Evolutionary conservation across 2,113 vertebrate species (phyloP).

Genomic region (Varanus salvator): DNA sequence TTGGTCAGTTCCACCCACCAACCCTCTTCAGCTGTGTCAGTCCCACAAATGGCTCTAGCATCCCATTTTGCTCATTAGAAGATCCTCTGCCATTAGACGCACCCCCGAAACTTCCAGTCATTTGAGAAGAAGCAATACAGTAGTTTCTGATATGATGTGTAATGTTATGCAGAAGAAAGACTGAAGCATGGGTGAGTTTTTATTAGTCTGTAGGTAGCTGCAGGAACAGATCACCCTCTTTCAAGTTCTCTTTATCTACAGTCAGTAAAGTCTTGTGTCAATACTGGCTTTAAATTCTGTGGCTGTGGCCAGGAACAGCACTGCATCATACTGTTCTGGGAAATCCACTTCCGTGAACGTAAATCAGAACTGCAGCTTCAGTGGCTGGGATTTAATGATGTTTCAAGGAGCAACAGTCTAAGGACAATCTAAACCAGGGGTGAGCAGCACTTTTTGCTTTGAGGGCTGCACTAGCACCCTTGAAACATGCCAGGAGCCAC

Average conservation of each 20-base stretch:
- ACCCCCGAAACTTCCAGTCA: not conserved
- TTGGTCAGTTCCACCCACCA: no score
- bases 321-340: not conserved
- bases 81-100: not conserved
- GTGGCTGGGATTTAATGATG: slow-evolving; percentile 38
- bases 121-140: slow-evolving; percentile 18
- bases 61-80: not conserved
- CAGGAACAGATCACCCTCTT: slow-evolving; percentile 41
- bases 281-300: slow-evolving; percentile 16
- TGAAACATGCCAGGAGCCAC: no score
- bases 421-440: not conserved
- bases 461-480: no score
- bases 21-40: not conserved
- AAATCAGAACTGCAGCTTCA: not conserved
- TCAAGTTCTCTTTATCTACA: slow-evolving; percentile 38
- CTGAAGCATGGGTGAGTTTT: slow-evolving; percentile 30
- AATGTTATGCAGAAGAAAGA: slow-evolving; percentile 36
- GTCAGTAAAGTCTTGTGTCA: slow-evolving; percentile 30
- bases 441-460: no score
- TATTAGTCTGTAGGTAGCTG: slow-evolving; percentile 17
- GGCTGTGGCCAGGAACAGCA: slow-evolving; percentile 23
- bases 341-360: not conserved
- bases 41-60: not conserved
- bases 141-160: slow-evolving; percentile 61
- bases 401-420: slow-evolving; percentile 34